Evolutionary conservation across 2,888 invertebrate genomes (phyloP), one percentile per base, ranked within the genome.

Genomic region (Muschampia plurimacula): DNA sequence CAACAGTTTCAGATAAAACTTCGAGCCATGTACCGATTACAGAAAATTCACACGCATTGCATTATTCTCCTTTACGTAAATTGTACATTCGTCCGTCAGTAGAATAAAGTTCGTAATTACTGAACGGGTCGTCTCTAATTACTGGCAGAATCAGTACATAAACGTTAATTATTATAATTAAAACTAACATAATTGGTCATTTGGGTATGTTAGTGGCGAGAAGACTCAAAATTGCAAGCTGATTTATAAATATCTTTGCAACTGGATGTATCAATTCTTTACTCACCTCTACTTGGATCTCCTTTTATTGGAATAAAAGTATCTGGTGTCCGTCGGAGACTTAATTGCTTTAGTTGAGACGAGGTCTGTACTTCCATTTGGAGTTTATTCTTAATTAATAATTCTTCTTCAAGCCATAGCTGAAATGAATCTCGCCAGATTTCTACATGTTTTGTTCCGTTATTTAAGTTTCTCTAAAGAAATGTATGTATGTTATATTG

Each of bases 1-100:
- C 52, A 52, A 57, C 22, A 12, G 41, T 39, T 67, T 41, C 22
- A 57, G 57, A 57, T 57, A 67, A 67, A 57, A 22, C 22, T 57
- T 28, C 28, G 57, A 57, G 10, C 28, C 7, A 57, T 57, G 57
- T 10, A 57, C 57, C 22, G 10, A 28, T 6, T 28, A 28, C 57
- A 28, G 57, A 57, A 57, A 57, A 57, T 57, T 57, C 57, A 57
- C 57, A 57, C 57, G 57, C 57, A 57, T 57, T 28, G 22, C 28
- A 57, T 28, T 57, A 57, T 57, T 57, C 57, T 57, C 5, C 57
- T 28, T 28, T 57, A 57, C 28, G 10, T 57, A 28, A 57, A 57
- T 57, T 28, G 22, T 28, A 57, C 22, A 57, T 57, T 57, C 12
- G 57, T 28, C 57, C 57, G 28, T 57, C 12, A 12, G 57, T 28